Base-by-base conservation (phyloP, 2,113 vertebrate species). In the Pipa parva region DNA sequence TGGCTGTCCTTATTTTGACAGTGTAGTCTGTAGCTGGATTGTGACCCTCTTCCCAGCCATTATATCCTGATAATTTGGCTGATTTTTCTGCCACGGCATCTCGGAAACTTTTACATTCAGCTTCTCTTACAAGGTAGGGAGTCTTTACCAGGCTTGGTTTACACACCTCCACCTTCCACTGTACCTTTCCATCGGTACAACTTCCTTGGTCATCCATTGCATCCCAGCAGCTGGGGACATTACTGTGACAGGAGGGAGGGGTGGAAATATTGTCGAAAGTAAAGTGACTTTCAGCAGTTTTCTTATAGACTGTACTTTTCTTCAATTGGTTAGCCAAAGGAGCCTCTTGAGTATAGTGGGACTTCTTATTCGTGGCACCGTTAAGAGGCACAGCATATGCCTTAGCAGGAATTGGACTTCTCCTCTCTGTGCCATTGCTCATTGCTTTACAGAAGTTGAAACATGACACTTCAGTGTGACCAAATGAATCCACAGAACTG, bases 81-180 rank as follows among this genome's bases (percentile, higher is more conserved):
- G 81, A 74, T 64, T 75, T 76, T 57, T 81, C 71, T 9, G 76
- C 74, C 10, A 83, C 75, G 7, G 76, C 77, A 36, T 77, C 73
- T 4, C 62, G 46, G 37, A 82, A 85, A 13, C 63, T 76, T 29
- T 73, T 76, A 46, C 57, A 63, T 15, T 77, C 73, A 6, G 73
- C 24, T 33, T 59, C 69, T 27, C 28, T 72, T 45, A 58, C 56
- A 36, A 60, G 37, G 26, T 52, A 64, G 7, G 56, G 52, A 11
- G 71, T 33, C 17, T 65, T 70, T 18, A 63, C 37, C 49, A 36
- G 33, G 13, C 21, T 67, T 2, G 56, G 69, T 26, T 73, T 68
- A 26, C 60, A 66, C n/a, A 69, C 64, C 12, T 81, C 73, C 21
- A 73, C 75, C 37, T 76, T 77, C 59, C 77, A 78, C 54, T 76